phyloP scores from a whole-genome alignment of 2,797 vertebrate species.

The Danio jaintianensis region DNA sequence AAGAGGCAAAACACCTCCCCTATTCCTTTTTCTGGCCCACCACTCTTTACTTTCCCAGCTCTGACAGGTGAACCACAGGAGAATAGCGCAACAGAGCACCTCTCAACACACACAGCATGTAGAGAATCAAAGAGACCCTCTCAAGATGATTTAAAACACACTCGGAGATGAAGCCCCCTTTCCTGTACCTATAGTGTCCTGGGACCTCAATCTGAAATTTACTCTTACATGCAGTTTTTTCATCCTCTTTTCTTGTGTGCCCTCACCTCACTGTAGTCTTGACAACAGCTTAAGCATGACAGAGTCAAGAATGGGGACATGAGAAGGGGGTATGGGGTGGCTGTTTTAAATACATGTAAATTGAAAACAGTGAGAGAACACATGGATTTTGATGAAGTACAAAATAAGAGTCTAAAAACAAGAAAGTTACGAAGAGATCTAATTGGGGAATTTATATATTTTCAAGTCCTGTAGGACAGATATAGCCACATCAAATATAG shows the following conservation, averaged over 20 bases:
- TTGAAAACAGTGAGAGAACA: slow-evolving; percentile 52
- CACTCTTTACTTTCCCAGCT: slow-evolving; percentile 70
- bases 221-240: slow-evolving; percentile 58
- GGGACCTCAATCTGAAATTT: slow-evolving; percentile 58
- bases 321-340: slow-evolving; percentile 40
- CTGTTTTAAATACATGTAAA: slow-evolving; percentile 53
- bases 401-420: slow-evolving; percentile 53
- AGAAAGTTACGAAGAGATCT: slow-evolving; percentile 17
- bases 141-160: slow-evolving; percentile 77
- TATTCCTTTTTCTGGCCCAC: slow-evolving; percentile 63
- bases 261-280: slow-evolving; percentile 49
- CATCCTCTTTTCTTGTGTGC: slow-evolving; percentile 48
- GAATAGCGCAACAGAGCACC: slow-evolving; percentile 71
- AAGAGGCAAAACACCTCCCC: slow-evolving; percentile 56
- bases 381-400: slow-evolving; percentile 53
- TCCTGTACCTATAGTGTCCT: slow-evolving; percentile 39
- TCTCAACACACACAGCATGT: slow-evolving; percentile 71
- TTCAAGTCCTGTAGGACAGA: slow-evolving; percentile 2
- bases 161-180: slow-evolving; percentile 57
- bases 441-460: slow-evolving; percentile 12
- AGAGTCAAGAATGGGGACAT: slow-evolving; percentile 35
- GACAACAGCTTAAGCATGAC: slow-evolving; percentile 58
- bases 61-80: slow-evolving; percentile 76
- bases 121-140: slow-evolving; percentile 74
- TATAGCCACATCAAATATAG: not conserved